Base-by-base conservation (phyloP, 2,113 vertebrate genomes). In the Collichthys lucidus region DNA sequence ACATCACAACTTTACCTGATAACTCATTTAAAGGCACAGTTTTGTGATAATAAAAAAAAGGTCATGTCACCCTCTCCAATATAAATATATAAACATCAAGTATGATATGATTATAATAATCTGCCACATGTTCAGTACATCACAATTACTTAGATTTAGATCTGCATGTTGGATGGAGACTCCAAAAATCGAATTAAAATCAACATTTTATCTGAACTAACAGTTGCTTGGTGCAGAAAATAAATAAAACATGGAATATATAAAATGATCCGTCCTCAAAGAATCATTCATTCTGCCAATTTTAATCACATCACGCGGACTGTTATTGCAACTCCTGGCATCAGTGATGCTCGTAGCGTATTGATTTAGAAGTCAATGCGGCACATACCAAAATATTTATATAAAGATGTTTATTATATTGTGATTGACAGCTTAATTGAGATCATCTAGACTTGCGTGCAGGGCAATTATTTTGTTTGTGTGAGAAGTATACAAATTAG, bases 351-450 rank as follows among this genome's bases (percentile, higher is more conserved):
- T 31, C 12, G 0, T 24, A 4, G 14, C 17, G 20, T 20, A 69
- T 44, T 50, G 52, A 71, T 59, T 52, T 1, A 14, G 11, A 11
- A 63, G n/a, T 69, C 40, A 74, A 17, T 56, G 17, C 35, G 0
- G 4, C 49, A 55, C n/a, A 19, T 62, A 53, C n/a, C 6, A 42
- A 22, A 53, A 55, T 74, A 47, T 20, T 24, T 9, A 19, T 52
- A 55, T 17, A 11, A 46, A 55, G 55, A 35, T 66, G 42, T 57
- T 80, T n/a, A 44, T 61, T 35, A 56, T n/a, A 62, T 56, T 62
- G 31, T 19, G 64, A 47, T 56, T 16, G 50, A 57, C 16, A 57
- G 3, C 0, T 20, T 6, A 10, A 35, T 3, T 52, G 3, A 22
- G 14, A 46, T 46, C 3, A 52, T 31, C 10, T 5, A 53, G 26